Evolutionary conservation across 1,140 invertebrate species (phyloP).

Genomic region (Drosophila saltans): DNA sequence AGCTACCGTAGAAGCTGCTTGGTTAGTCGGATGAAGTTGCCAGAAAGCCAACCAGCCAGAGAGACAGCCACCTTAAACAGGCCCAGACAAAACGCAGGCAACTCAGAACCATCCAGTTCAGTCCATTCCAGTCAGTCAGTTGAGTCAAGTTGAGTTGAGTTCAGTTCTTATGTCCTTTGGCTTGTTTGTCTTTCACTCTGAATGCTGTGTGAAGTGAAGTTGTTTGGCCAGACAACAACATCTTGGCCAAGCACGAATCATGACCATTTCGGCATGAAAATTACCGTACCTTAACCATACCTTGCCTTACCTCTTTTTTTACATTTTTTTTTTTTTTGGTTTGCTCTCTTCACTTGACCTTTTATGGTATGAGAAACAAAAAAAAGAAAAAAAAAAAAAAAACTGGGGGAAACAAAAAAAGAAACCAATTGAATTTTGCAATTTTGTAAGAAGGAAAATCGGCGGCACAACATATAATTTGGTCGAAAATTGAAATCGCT

Average conservation of each 20-base stretch:
- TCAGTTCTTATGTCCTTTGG: constrained; percentile 65
- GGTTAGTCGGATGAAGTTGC: constrained; percentile 50
- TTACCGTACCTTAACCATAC: constrained; percentile 51
- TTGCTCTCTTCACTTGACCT: constrained; percentile 41
- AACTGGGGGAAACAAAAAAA: not conserved
- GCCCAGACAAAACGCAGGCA: constrained; percentile 42
- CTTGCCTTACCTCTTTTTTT: not conserved
- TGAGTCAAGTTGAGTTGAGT: constrained; percentile 11
- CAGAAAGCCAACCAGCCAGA: constrained; percentile 26
- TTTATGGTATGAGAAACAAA: constrained; percentile 23
- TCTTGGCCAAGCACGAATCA: constrained; percentile 61
- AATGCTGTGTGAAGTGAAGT: constrained; percentile 54
- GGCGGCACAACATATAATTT: not conserved
- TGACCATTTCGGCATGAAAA: constrained; percentile 78
- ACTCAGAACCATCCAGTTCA: constrained; percentile 26
- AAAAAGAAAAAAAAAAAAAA: not conserved
- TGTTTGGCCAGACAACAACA: constrained; percentile 74
- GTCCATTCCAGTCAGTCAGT: constrained; percentile 24
- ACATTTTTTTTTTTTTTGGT: too few relatives aligned
- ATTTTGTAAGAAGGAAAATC: constrained; percentile 32
- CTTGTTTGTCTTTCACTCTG: constrained; percentile 67
- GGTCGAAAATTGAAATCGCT: constrained; percentile 64
- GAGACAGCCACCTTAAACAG: constrained; percentile 8
- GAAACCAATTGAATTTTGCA: constrained; percentile 44
- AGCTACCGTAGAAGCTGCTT: constrained; percentile 65